Conservation (phyloP, 1,140 invertebrate genomes). For the Dryas iulia region DNA sequence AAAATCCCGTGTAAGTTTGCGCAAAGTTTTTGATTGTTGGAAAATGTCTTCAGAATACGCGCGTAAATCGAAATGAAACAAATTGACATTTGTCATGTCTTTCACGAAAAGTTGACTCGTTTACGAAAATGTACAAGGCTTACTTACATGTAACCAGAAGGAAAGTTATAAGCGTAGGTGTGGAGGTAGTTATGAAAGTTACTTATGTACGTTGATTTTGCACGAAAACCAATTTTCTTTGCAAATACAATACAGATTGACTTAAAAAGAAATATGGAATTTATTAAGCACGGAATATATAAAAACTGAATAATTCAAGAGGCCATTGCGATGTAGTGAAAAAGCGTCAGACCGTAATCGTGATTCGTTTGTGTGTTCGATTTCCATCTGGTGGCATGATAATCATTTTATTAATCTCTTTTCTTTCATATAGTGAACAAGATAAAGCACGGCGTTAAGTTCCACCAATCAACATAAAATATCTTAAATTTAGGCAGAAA, state of each 20-base stretch:
- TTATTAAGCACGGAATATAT: too few species aligned
- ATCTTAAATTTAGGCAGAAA: too few species aligned
- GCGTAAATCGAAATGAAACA: conserved; percentile 12
- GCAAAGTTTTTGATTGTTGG: not conserved
- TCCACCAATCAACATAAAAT: too few species aligned
- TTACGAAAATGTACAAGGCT: conserved; percentile 5
- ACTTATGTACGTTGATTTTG: not conserved
- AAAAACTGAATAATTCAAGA: too few species aligned
- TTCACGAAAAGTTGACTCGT: conserved; percentile 10
- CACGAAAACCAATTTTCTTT: not conserved
- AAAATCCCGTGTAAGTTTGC: not conserved
- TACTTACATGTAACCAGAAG: not conserved
- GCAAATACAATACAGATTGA: not conserved
- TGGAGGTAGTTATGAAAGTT: not conserved
- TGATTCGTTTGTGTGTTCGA: too few species aligned
- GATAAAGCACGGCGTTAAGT: too few species aligned
- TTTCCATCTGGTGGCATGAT: too few species aligned
- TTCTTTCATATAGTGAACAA: too few species aligned
- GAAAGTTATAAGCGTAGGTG: not conserved
- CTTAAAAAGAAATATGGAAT: too few species aligned
- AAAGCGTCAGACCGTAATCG: too few species aligned
- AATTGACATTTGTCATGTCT: conserved; percentile 22
- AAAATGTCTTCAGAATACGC: conserved; percentile 2
- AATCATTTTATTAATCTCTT: too few species aligned
- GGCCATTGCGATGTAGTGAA: too few species aligned